phyloP scores from a whole-genome alignment of 2,113 vertebrate genomes.

The Percopsis transmontana region DNA sequence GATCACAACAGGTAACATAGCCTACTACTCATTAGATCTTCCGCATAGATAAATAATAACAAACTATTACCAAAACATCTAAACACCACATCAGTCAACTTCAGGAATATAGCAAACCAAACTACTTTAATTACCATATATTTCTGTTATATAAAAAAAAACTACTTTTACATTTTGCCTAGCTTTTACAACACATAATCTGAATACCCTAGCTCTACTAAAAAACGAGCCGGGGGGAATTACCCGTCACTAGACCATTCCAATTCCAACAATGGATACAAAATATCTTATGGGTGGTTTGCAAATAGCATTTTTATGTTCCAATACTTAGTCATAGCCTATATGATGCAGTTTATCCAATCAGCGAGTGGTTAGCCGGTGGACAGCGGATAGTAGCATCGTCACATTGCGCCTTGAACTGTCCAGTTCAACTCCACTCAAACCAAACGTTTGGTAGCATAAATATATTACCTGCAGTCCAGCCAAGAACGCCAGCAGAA shows the following conservation, averaged over 20 bases:
- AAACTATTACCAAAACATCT: neutral
- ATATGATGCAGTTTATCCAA: neutral
- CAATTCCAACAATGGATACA: neutral
- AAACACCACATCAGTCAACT: no score
- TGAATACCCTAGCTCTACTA: neutral
- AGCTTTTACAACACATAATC: constrained; percentile 1
- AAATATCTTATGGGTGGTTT: neutral
- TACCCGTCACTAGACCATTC: no score
- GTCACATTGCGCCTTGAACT: constrained; percentile 27
- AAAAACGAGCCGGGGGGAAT: no score
- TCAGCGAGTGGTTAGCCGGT: neutral
- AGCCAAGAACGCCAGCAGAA: constrained; percentile 67
- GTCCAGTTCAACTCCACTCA: constrained; percentile 55
- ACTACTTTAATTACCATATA: no score
- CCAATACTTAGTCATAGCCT: no score
- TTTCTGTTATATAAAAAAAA: no score
- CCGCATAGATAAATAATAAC: constrained; percentile 38
- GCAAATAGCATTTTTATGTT: no score
- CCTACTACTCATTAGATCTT: no score
- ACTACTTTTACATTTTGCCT: neutral
- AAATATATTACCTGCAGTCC: constrained; percentile 74
- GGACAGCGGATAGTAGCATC: constrained; percentile 9
- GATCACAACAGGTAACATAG: no score
- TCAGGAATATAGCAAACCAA: no score
- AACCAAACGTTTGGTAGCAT: constrained; percentile 8